Evolutionary conservation across 2,888 invertebrate species (phyloP).

Genomic region (Periphyllus acericola): DNA sequence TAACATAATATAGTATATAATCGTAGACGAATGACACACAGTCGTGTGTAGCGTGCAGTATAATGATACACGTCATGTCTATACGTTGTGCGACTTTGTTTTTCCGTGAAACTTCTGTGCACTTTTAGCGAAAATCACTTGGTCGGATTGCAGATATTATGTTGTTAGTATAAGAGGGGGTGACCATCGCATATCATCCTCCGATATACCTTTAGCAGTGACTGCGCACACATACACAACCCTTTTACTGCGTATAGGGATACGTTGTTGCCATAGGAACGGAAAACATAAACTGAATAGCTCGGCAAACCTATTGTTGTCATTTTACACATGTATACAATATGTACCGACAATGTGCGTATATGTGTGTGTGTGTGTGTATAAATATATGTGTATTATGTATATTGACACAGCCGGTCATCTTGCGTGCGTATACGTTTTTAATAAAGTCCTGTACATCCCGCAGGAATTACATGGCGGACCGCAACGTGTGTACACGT

Average conservation of each 20-base stretch:
- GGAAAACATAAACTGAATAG: conserved; percentile 43
- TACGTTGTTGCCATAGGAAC: conserved; percentile 32
- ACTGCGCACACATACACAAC: neutral
- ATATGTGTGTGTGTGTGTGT: neutral
- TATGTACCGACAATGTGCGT: neutral
- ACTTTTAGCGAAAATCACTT: conserved; percentile 7
- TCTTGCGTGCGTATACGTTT: neutral
- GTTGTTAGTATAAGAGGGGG: conserved; percentile 25
- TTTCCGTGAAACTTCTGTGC: neutral
- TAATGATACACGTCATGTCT: no score
- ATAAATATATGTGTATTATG: neutral
- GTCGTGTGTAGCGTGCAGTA: no score
- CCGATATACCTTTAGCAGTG: neutral
- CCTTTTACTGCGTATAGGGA: conserved; percentile 4
- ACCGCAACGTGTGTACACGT: neutral
- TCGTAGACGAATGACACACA: neutral
- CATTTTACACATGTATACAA: neutral
- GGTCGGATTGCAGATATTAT: conserved; percentile 6
- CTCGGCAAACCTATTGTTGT: conserved; percentile 6
- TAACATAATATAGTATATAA: neutral
- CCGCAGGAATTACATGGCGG: neutral
- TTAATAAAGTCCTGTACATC: conserved; percentile 5
- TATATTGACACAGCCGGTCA: conserved; percentile 21
- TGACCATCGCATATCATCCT: neutral
- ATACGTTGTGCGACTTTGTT: no score